Base-by-base conservation (phyloP, 92 coral and sea anemone genomes). In the Muricea muricata region DNA sequence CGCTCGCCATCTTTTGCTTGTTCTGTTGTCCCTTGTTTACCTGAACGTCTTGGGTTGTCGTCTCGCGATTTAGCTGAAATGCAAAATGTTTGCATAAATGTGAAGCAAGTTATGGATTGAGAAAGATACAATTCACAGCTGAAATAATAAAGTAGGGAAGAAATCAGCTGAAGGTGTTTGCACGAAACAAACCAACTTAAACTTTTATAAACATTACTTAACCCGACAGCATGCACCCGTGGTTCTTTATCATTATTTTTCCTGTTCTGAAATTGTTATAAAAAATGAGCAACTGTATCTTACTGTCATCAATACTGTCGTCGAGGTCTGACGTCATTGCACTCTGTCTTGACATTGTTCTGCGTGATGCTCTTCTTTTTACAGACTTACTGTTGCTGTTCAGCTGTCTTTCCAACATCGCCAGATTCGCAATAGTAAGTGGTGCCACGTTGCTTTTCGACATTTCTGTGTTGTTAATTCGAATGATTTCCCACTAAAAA, bases 381-480 rank as follows among this genome's bases (percentile, higher is more conserved):
- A 68, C 20, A 29, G n/a, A 7, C 12, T 11, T 6, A 1, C 32
- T 68, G 23, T 68, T 10, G 1, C 4, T 41, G 13, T 68, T 68
- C 1, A 68, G 46, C 23, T 68, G 75, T 37, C 46, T 68, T 33
- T 68, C 75, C 75, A 68, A 68, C 46, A 68, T 68, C 4, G 75
- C 75, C 75, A 68, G 25, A 33, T 68, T 68, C 48, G 42, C 75
- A 13, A 68, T 68, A 15, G 75, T 68, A 2, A 68, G 75, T 23
- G 75, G 75, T 17, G 75, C 41, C 5, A 68, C 45, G 45, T 29
- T 68, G 46, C 46, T 68, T n/a, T 68, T 41, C 75, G 41, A 0
- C 45, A 29, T 68, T 33, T 68, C 42, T 20, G 23, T 10, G 13
- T 2, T 29, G 46, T 37, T 20, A 68, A 12, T 10, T 17, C 48